phyloP scores from a whole-genome alignment of 2,888 invertebrate species.

The Abrostola triplasia region DNA sequence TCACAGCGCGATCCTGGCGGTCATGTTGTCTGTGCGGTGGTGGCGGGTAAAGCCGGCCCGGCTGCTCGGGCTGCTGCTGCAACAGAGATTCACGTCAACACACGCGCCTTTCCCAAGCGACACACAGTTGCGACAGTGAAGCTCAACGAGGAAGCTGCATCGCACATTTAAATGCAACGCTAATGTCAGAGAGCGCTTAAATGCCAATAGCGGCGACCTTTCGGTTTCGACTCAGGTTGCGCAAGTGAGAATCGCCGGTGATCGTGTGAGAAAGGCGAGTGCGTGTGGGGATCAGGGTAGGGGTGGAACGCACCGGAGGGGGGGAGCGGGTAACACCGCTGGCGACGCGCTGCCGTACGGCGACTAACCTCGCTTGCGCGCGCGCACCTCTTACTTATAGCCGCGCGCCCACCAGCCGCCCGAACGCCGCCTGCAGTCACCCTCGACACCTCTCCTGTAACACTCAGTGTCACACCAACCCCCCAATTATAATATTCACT shows the following conservation, averaged over 20 bases:
- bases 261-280: constrained; percentile 85
- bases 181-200: constrained; percentile 88
- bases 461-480: constrained; percentile 45
- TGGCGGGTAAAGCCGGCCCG: constrained; percentile 69
- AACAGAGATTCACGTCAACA: constrained; percentile 85
- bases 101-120: constrained; percentile 86
- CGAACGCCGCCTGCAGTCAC: constrained; percentile 41
- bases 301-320: constrained; percentile 77
- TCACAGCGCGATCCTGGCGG: constrained; percentile 82
- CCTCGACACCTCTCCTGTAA: constrained; percentile 39
- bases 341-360: constrained; percentile 84
- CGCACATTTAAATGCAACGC: constrained; percentile 86
- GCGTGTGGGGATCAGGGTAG: constrained; percentile 67
- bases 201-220: constrained; percentile 88
- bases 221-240: constrained; percentile 82
- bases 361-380: constrained; percentile 87
- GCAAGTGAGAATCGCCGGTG: constrained; percentile 85
- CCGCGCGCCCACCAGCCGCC: constrained; percentile 75
- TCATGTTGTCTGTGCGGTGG: constrained; percentile 70
- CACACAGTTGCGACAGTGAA: constrained; percentile 85
- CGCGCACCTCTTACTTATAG: constrained; percentile 86
- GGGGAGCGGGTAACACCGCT: constrained; percentile 74
- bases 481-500: constrained; percentile 12
- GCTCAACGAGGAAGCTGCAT: constrained; percentile 87
- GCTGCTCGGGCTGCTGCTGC: constrained; percentile 80